Evolutionary conservation across 2,797 vertebrate species (phyloP).

Genomic region (Myoxocephalus aenaeus): DNA sequence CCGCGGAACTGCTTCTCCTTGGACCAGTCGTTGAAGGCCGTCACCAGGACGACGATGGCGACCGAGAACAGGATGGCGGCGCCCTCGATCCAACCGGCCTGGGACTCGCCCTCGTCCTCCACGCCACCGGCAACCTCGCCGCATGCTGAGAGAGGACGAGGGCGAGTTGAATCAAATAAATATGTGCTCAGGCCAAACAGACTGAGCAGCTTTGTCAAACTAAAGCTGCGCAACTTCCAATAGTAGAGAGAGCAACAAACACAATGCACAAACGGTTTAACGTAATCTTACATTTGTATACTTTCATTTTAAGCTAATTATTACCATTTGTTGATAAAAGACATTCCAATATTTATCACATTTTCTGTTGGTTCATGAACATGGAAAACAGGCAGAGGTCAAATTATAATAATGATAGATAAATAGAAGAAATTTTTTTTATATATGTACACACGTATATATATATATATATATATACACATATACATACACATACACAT

Average conservation of each 20-base stretch:
- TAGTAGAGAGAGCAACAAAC: too few relatives aligned
- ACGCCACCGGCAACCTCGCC: conserved; percentile 78
- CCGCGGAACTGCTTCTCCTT: conserved; percentile 99
- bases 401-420: background rate
- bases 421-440: background rate
- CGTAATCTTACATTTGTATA: background rate
- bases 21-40: conserved; percentile 98
- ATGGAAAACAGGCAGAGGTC: background rate
- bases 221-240: background rate
- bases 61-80: conserved; percentile 97
- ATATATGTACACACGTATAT: too few relatives aligned
- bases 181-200: background rate
- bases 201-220: background rate
- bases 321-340: background rate
- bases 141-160: conserved; percentile 81
- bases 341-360: background rate
- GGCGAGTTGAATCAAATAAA: background rate
- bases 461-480: background rate
- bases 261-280: background rate
- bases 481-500: too few relatives aligned
- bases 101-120: conserved; percentile 92
- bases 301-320: background rate
- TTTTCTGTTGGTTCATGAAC: background rate
- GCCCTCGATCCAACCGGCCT: conserved; percentile 98
- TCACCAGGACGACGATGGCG: conserved; percentile 96